Evolutionary conservation across 1,140 invertebrate genomes (phyloP), one percentile per base, ranked within the genome.

Genomic region (Rhopalosiphum maidis): DNA sequence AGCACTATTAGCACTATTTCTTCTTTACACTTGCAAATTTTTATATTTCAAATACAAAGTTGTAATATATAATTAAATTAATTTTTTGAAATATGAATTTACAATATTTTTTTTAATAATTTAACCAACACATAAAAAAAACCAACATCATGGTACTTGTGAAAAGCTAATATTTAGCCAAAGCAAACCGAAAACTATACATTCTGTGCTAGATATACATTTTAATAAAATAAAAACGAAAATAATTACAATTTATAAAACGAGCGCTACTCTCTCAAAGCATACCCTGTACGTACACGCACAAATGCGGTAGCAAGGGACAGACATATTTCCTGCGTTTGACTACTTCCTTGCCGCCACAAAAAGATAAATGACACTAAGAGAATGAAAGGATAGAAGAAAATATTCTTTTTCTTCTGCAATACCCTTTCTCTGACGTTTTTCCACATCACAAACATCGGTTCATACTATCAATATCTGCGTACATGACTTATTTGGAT

Each of bases 331-430:
- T 88, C 46, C 46, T 88, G 46, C 25, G 43, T 88, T 88, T 88
- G 86, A 88, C 30, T 88, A 37, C 87, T 89, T 37, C 48, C n/a
- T 55, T n/a, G 6, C 25, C 21, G 22, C 35, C 86, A 25, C 7
- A 21, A 25, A 90, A 90, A 90, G 88, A 90, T 55, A 90, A 90
- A 90, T 55, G 88, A 55, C 35, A 54, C 23, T 25, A 23, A 35
- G 35, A 90, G 60, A 90, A 90, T 90, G 35, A 90, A 60, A 90
- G 51, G 25, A 90, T 6, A 90, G 88, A 90, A 90, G 35, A 41
- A 90, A 90, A 55, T 90, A 55, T 55, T 90, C 46, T 54, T 90
- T 55, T 55, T 54, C 23, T 18, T 37, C 87, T 43, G 22, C 35
- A 18, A 23, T 60, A 90, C 21, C 22, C n/a, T 54, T 51, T 35